phyloP scores from a whole-genome alignment of 2,888 invertebrate genomes.

The Sinelater perroti region DNA sequence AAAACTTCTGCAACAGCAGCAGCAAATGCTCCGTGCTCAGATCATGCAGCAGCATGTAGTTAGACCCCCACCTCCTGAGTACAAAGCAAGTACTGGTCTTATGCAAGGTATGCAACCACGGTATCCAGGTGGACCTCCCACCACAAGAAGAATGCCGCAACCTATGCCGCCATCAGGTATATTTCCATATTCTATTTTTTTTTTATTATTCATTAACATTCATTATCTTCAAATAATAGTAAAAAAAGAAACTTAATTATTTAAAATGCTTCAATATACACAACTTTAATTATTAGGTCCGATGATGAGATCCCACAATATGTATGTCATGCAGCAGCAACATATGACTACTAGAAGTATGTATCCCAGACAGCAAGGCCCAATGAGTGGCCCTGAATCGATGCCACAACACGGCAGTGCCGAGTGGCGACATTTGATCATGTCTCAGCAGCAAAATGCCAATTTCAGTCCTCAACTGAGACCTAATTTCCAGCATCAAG shows the following conservation, averaged over 20 bases:
- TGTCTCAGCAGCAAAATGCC: constrained; percentile 65
- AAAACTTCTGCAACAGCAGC: constrained; percentile 59
- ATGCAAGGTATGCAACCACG: constrained; percentile 57
- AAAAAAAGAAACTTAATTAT: background rate
- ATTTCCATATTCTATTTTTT: constrained; percentile 30
- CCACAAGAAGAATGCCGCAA: constrained; percentile 72
- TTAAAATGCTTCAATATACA: background rate
- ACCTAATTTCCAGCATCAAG: constrained; percentile 64
- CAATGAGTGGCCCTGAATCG: constrained; percentile 66
- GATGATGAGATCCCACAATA: constrained; percentile 73
- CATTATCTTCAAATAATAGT: background rate
- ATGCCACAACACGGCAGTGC: constrained; percentile 63
- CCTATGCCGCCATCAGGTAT: constrained; percentile 75
- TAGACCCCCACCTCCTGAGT: constrained; percentile 86
- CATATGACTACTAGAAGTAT: constrained; percentile 60
- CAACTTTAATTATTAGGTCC: constrained; percentile 61
- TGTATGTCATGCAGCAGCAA: constrained; percentile 68
- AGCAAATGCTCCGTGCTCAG: constrained; percentile 68
- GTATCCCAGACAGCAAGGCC: constrained; percentile 66
- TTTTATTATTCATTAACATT: background rate
- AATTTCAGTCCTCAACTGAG: constrained; percentile 63
- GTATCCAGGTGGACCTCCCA: constrained; percentile 63
- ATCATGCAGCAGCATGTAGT: constrained; percentile 55
- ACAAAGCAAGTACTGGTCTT: constrained; percentile 73
- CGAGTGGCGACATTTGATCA: constrained; percentile 72